Conservation (phyloP, 2,113 vertebrate genomes). For the Raja brachyura region DNA sequence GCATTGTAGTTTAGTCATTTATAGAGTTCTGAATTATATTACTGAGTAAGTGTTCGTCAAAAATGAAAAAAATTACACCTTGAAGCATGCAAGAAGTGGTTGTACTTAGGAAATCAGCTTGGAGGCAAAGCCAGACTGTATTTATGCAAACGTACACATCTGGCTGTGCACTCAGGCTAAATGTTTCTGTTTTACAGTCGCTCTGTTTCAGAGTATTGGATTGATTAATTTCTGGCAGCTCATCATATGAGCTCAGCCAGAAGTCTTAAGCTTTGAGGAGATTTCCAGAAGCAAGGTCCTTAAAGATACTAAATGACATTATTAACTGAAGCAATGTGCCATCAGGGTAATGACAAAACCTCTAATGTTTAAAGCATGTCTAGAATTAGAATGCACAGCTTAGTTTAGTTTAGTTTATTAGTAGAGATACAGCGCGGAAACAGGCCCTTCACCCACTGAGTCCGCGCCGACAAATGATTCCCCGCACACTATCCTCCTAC, state of each 20-base stretch:
- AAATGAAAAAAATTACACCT: background rate
- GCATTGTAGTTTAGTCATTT: background rate
- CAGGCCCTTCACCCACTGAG: too few species aligned
- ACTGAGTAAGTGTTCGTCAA: background rate
- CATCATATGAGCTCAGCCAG: constrained; percentile 16
- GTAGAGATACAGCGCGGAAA: too few species aligned
- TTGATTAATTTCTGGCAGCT: constrained; percentile 36
- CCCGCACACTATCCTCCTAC: too few species aligned
- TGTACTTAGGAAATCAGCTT: constrained; percentile 16
- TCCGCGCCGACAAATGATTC: too few species aligned
- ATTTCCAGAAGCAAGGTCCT: constrained; percentile 28
- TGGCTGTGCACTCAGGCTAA: constrained; percentile 1
- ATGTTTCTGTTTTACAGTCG: constrained; percentile 34
- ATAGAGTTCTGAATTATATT: background rate
- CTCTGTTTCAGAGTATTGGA: constrained; percentile 19
- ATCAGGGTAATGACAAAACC: background rate
- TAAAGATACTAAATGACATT: constrained; percentile 16
- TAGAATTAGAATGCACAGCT: background rate
- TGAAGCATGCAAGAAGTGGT: background rate
- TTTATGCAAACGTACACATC: constrained; percentile 30
- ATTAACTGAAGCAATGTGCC: background rate
- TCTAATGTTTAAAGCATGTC: background rate
- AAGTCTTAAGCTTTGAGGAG: constrained; percentile 18
- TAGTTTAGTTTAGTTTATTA: too few species aligned
- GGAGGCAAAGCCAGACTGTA: constrained; percentile 25